phyloP scores from a whole-genome alignment of 92 coral and sea anemone genomes.

The Metridium senile region DNA sequence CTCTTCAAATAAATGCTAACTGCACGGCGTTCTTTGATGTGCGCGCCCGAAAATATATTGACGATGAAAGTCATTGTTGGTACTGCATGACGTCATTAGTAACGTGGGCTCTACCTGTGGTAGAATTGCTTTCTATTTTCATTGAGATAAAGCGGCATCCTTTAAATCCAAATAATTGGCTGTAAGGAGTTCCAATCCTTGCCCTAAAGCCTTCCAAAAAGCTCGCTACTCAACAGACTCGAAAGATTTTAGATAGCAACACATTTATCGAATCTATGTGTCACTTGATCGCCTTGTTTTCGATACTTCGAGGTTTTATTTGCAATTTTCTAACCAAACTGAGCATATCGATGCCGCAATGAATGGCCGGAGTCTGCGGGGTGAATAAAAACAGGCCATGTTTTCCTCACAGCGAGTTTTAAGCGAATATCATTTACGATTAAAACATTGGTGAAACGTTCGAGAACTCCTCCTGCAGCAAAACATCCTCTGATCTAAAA shows the following conservation, averaged over 20 bases:
- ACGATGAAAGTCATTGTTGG: not conserved
- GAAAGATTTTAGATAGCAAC: not conserved
- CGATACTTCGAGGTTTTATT: not conserved
- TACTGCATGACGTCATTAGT: not conserved
- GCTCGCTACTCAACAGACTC: not conserved
- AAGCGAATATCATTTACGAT: no score
- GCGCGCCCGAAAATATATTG: not conserved
- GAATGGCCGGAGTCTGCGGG: no score
- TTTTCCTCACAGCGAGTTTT: not conserved
- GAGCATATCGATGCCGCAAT: no score
- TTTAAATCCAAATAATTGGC: slow-evolving; percentile 28
- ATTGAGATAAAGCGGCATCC: not conserved
- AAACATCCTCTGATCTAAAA: not conserved
- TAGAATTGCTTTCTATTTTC: not conserved
- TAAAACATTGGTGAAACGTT: not conserved
- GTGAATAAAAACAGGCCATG: not conserved
- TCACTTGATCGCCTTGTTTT: not conserved
- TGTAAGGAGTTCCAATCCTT: not conserved
- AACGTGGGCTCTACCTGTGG: slow-evolving; percentile 20
- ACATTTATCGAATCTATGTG: not conserved
- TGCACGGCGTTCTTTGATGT: slow-evolving; percentile 9
- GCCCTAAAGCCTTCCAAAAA: slow-evolving; percentile 9
- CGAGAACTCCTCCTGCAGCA: not conserved
- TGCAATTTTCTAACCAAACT: not conserved
- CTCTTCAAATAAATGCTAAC: not conserved